A percentile compares a stretch with the other conserved stretches of the same genome.
phyloP scores from a whole-genome alignment of 2,797 vertebrate species.

The Notolepis coatsorum region DNA sequence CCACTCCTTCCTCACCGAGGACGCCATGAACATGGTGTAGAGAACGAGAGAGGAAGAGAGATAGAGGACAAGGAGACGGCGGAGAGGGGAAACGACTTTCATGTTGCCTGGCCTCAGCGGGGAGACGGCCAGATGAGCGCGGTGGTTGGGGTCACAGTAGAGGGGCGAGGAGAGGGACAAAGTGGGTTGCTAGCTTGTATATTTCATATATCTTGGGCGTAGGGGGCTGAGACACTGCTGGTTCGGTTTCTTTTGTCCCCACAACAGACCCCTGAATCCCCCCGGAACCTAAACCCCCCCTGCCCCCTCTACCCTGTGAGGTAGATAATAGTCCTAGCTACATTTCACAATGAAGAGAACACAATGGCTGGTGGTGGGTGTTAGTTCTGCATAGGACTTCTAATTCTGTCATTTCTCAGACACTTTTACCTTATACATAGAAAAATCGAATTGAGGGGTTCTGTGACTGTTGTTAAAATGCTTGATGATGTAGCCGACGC shows the following conservation, averaged over 20 bases:
- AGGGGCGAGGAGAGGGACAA: constrained; percentile 32
- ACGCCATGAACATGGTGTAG: constrained; percentile 90
- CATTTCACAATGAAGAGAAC: constrained; percentile 42
- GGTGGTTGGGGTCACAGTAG: constrained; percentile 52
- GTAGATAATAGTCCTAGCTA: constrained; percentile 33
- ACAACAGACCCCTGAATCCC: constrained; percentile 43
- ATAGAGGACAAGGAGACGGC: background rate
- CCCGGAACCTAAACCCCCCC: constrained; percentile 31
- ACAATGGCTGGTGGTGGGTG: constrained; percentile 73
- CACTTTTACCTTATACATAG: constrained; percentile 19
- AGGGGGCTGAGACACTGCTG: constrained; percentile 78
- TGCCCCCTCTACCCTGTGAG: constrained; percentile 42
- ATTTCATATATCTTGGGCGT: constrained; percentile 61
- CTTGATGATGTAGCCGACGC: constrained; percentile 13
- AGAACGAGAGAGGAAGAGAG: background rate
- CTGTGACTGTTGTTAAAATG: constrained; percentile 17
- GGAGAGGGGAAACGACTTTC: background rate
- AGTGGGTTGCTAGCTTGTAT: constrained; percentile 65
- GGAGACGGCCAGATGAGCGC: constrained; percentile 21
- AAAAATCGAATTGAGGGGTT: constrained; percentile 3
- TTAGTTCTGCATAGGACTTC: constrained; percentile 61
- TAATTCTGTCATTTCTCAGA: constrained; percentile 46
- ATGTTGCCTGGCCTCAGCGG: constrained; percentile 15
- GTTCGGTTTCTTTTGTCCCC: constrained; percentile 74
- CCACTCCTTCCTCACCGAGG: constrained; percentile 89